Percentiles rank a stretch among this genome's conserved stretches.
These are phyloP conservation scores for Accipiter cooperii DNA, from an alignment of 2,113 vertebrate genomes.

Conservation along the genomic window DNA sequence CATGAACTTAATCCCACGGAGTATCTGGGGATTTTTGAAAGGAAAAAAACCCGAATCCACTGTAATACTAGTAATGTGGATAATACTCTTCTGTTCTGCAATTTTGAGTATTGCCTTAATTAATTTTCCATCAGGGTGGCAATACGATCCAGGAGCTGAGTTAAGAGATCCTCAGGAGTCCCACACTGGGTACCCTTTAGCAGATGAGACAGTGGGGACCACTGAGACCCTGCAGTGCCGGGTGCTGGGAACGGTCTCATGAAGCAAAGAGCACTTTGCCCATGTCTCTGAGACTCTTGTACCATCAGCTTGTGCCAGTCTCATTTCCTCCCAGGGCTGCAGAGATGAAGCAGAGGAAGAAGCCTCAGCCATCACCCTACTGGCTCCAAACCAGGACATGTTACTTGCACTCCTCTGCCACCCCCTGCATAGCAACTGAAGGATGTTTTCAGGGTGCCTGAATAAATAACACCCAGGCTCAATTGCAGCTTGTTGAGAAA, in stretches of 20 bases:
- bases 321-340: background rate
- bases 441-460: background rate
- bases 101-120: background rate
- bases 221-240: background rate
- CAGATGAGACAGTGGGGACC: background rate
- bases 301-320: background rate
- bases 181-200: background rate
- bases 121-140: rapidly evolving
- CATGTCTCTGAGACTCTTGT: rapidly evolving
- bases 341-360: background rate
- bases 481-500: background rate
- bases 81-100: background rate
- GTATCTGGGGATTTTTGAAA: background rate
- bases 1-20: background rate
- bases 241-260: background rate
- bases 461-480: background rate
- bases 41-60: background rate
- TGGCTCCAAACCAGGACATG: background rate
- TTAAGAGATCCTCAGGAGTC: background rate
- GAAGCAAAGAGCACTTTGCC: background rate
- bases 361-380: background rate
- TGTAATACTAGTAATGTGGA: background rate
- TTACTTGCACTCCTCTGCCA: background rate
- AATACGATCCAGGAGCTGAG: background rate
- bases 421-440: background rate